Evolutionary conservation across 2,113 vertebrate species (phyloP), one percentile per base, ranked within the genome.

Genomic region (Macroglossus sobrinus): DNA sequence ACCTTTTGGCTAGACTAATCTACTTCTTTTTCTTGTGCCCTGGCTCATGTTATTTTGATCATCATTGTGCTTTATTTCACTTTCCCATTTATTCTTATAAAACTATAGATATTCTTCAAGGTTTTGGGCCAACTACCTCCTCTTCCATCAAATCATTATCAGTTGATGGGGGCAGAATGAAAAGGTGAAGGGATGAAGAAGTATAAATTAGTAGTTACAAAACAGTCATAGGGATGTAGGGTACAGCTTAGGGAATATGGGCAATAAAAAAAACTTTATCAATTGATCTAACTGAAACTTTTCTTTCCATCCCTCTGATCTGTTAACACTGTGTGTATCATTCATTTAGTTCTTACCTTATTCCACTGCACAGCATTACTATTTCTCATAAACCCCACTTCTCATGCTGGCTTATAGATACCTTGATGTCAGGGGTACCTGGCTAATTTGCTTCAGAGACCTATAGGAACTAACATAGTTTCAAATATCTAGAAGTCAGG

Each of bases 241-340:
- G 50, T 50, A 50, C 50, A 50, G 50, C 50, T 16, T 16, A 50
- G 50, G 15, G 50, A 50, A 50, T 50, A 16, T 50, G 50, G 50
- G 50, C 50, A 50, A 50, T 50, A 16, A 50, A 50, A 50, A 50
- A 50, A 50, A 16, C 18, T 66, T 79, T 76, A 68, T 47, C 3
- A n/a, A 4, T 14, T 18, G 22, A 57, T 4, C 7, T 26, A 18
- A 38, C 0, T 72, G 85, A 53, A 81, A 66, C 28, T 30, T 43
- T 74, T 69, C 81, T 90, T 84, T 15, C 18, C 4, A 47, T 53
- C 50, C 30, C 26, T 40, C 38, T 47, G 35, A 57, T 40, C 7
- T 38, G 26, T 59, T 26, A 55, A 55, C 5, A 50, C 1, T 7
- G 5, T 21, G 1, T 0, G 0, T 0, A 4, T 33, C 57, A 66